Conservation (phyloP, 2,113 vertebrate genomes). For the Microtus pennsylvanicus region DNA sequence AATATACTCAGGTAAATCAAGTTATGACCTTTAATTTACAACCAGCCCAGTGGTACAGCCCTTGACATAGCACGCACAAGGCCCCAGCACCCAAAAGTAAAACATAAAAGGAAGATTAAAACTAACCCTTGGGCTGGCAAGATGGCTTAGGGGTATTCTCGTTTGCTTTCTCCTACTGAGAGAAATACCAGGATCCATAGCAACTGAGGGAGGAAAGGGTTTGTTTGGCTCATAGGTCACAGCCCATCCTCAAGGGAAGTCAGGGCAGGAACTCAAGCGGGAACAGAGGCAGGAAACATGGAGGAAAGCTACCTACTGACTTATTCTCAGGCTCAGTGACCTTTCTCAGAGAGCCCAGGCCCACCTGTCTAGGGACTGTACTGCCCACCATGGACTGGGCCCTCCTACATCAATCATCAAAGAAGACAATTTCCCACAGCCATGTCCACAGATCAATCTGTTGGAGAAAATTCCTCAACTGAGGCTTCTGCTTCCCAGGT, state of each 20-base stretch:
- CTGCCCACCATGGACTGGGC: neutral
- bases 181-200: neutral
- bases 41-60: neutral
- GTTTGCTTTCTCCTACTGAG: neutral
- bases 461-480: neutral
- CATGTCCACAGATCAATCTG: neutral
- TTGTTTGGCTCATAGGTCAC: neutral
- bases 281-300: neutral
- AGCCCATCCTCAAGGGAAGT: neutral
- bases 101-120: neutral
- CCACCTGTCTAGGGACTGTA: neutral
- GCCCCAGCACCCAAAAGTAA: neutral
- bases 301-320: neutral
- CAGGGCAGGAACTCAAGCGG: neutral
- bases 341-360: neutral
- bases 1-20: constrained; percentile 91
- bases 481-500: neutral
- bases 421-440: neutral
- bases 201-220: neutral
- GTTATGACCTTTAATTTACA: neutral
- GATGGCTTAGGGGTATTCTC: no score
- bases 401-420: neutral
- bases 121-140: neutral
- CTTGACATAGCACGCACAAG: no score
- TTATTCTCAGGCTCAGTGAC: neutral